Base-by-base conservation (phyloP, 30 jellyfish, hydroid and myxozoan genomes). In the Aurelia sp. region DNA sequence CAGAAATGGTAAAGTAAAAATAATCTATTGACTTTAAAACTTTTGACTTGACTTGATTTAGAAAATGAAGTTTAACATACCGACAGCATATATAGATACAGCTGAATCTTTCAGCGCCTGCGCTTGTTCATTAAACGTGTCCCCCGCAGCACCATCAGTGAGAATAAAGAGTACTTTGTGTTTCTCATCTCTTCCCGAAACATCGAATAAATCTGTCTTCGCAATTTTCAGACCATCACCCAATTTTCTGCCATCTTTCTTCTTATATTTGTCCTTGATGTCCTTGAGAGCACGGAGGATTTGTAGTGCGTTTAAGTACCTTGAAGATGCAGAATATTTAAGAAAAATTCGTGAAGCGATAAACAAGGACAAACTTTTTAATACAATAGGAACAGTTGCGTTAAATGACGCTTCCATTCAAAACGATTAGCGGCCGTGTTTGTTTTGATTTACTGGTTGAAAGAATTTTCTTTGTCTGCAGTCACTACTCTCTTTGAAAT, bases 81-180 rank as follows among this genome's bases (percentile, higher is more conserved):
- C 89, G 19, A 79, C 73, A 4, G 67, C 27, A 71, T 79, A 79
- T 3, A 79, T 79, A 15, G 89, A 33, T 27, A 79, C 89, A 8
- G 81, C 89, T 67, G 62, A 23, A 64, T 79, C 77, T 35, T 67
- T 79, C 31, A 79, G 79, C 73, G 89, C 79, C 76, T 50, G 76
- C 48, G 73, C 78, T 18, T 37, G 48, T 23, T 79, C 89, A 20
- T 79, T 65, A 71, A 79, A 79, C 4, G 89, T 35, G 50, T 65
- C 89, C 79, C 73, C 81, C 73, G 89, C 81, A 63, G 89, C 81
- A 44, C 77, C 73, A 79, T 79, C 89, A 35, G 89, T 16, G n/a
- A 79, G 79, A 10, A 79, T 71, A 17, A 79, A 64, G 20, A 79
- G 57, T 33, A 79, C 57, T 79, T 79, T 79, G 10, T 79, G 89